Evolutionary conservation across 2,113 vertebrate genomes (phyloP).

Genomic region (Meles meles): DNA sequence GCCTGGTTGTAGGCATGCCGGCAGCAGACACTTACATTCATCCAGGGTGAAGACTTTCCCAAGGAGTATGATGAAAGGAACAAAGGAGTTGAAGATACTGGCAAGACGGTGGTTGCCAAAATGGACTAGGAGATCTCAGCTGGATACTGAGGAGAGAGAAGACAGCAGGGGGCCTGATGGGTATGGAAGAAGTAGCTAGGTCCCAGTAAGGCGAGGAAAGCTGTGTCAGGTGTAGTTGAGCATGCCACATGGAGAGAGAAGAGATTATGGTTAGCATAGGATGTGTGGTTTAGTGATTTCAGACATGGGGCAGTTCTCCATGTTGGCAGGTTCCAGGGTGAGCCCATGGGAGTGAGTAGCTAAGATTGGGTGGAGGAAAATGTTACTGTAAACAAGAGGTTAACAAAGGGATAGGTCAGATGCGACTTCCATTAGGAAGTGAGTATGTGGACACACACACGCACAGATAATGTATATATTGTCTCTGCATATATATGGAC

Average conservation of each 20-base stretch:
- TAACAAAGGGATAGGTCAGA: neutral
- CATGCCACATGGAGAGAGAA: neutral
- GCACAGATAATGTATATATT: neutral
- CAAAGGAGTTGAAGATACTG: neutral
- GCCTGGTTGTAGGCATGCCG: neutral
- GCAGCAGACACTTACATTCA: neutral
- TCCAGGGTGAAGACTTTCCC: neutral
- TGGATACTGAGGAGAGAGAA: neutral
- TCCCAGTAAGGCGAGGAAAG: neutral
- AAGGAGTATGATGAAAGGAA: neutral
- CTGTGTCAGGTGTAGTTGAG: neutral
- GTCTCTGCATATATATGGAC: neutral
- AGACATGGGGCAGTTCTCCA: neutral
- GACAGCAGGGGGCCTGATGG: neutral
- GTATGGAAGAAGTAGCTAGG: neutral
- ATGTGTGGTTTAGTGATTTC: conserved; percentile 1
- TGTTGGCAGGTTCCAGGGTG: neutral
- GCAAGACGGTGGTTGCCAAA: neutral
- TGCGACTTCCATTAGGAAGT: neutral
- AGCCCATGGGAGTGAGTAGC: neutral
- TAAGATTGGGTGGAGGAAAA: neutral
- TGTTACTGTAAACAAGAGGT: neutral
- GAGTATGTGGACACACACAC: neutral
- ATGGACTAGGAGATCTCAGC: neutral
- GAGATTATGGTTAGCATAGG: neutral